Conservation (phyloP, 1,140 invertebrate genomes). For the Drosophila insularis region DNA sequence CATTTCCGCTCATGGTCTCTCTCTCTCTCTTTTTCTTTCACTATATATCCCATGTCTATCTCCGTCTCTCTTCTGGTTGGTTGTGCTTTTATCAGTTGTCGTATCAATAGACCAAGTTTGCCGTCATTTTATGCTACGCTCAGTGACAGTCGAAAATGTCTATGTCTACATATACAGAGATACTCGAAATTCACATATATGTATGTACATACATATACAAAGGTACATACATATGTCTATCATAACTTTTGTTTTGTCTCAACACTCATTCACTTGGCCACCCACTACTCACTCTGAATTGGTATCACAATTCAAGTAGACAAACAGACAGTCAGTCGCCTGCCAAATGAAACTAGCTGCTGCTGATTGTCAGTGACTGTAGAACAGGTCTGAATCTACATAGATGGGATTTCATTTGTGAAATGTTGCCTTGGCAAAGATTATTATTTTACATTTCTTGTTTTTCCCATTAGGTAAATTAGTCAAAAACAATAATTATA, state of each 20-base stretch:
- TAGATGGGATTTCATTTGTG: too few relatives aligned
- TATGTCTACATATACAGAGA: neutral
- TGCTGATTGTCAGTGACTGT: neutral
- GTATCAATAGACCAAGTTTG: conserved; percentile 11
- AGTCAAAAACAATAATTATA: too few relatives aligned
- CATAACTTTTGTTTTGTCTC: conserved; percentile 11
- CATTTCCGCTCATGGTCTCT: conserved; percentile 42
- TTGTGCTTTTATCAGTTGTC: conserved; percentile 48
- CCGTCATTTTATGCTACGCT: conserved; percentile 3
- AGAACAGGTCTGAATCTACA: neutral
- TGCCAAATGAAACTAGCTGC: neutral
- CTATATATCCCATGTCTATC: neutral
- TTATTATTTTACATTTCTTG: too few relatives aligned
- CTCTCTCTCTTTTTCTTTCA: neutral
- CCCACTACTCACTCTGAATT: neutral
- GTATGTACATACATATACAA: neutral
- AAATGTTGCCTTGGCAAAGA: too few relatives aligned
- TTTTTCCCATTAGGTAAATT: too few relatives aligned
- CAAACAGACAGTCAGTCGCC: neutral
- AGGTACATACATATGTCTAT: neutral
- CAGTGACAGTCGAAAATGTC: conserved; percentile 3
- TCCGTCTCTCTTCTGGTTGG: neutral
- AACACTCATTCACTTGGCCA: neutral
- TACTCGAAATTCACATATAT: neutral
- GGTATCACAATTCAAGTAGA: conserved; percentile 7